Evolutionary conservation across 2,797 vertebrate genomes (phyloP).

Genomic region (Limosa lapponica): DNA sequence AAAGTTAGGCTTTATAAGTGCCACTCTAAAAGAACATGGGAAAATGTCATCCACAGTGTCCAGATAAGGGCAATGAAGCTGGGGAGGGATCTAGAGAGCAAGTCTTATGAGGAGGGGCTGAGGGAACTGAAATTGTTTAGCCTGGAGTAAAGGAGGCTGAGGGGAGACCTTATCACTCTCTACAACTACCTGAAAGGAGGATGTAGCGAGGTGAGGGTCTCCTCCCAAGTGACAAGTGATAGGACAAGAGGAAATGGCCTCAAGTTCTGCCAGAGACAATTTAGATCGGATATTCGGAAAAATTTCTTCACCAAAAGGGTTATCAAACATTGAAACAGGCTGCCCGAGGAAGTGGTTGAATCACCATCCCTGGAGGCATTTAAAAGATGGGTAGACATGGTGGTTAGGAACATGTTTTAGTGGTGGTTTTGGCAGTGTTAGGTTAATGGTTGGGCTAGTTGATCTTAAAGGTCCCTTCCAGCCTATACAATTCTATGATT

Average conservation of each 20-base stretch:
- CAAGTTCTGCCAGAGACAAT: neutral
- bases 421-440: neutral
- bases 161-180: neutral
- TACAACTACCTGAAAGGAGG: neutral
- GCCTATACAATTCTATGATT: neutral
- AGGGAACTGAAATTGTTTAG: neutral
- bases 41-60: neutral
- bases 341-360: neutral
- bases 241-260: neutral
- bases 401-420: neutral
- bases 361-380: neutral
- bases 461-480: neutral
- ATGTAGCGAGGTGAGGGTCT: neutral
- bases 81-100: too few species aligned
- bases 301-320: neutral
- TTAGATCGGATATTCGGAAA: neutral
- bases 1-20: neutral
- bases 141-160: too few species aligned
- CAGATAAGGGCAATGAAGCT: neutral
- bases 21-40: neutral
- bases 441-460: neutral
- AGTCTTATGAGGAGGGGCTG: neutral
- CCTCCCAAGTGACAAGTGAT: neutral
- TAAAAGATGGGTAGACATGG: neutral
- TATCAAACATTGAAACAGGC: neutral